Evolutionary conservation across 2,888 invertebrate species (phyloP).

Genomic region (Prosopocoilus inquinatus): DNA sequence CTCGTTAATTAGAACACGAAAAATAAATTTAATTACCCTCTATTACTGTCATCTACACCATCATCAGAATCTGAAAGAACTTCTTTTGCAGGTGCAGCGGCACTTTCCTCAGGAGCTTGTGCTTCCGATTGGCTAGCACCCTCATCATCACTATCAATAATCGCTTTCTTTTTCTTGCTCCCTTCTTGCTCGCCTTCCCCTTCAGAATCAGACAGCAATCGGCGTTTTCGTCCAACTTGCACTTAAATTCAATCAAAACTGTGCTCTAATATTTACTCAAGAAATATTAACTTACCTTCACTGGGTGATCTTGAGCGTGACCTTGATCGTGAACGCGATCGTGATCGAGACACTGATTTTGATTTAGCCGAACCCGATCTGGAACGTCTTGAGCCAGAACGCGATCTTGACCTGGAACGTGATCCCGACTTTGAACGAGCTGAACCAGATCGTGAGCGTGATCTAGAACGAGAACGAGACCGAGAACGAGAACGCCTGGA

Average conservation of each 20-base stretch:
- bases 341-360: slow-evolving; percentile 33
- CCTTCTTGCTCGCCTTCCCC: slow-evolving; percentile 49
- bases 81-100: slow-evolving; percentile 25
- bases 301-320: slow-evolving; percentile 28
- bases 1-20: too few species aligned
- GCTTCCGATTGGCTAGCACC: slow-evolving; percentile 42
- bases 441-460: slow-evolving; percentile 27
- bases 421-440: slow-evolving; percentile 23
- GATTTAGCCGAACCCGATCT: slow-evolving; percentile 31
- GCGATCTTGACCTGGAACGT: slow-evolving; percentile 36
- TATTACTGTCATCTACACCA: slow-evolving; percentile 48
- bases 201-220: slow-evolving; percentile 61
- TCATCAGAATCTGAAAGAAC: slow-evolving; percentile 62
- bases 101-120: slow-evolving; percentile 39
- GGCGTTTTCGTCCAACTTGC: slow-evolving; percentile 41
- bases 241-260: slow-evolving; percentile 5
- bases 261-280: background rate
- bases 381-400: slow-evolving; percentile 33
- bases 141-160: slow-evolving; percentile 59
- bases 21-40: slow-evolving; percentile 22
- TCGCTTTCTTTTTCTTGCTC: slow-evolving; percentile 36
- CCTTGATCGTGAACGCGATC: slow-evolving; percentile 16
- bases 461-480: slow-evolving; percentile 22
- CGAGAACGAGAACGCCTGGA: slow-evolving; percentile 29
- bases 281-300: slow-evolving; percentile 20